A percentile compares a stretch with the other conserved stretches of the same genome.
Conservation (phyloP, 2,113 vertebrate species). For the Catagonus wagneri region DNA sequence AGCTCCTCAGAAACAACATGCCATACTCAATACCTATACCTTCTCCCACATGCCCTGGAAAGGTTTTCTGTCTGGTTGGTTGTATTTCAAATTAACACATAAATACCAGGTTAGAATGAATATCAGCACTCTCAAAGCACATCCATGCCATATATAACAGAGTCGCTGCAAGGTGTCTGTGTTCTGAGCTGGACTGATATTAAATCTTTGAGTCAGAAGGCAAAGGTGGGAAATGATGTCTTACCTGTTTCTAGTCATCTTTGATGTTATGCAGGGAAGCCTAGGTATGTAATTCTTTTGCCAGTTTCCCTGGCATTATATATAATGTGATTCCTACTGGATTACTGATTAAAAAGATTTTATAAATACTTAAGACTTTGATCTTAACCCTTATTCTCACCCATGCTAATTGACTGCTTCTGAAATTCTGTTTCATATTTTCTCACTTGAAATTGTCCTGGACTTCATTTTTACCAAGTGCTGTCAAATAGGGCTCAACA, state of each 20-base stretch:
- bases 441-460: not conserved
- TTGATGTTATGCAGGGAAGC: not conserved
- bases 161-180: not conserved
- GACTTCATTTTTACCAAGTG: not conserved
- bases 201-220: not conserved
- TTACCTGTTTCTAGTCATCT: not conserved
- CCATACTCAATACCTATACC: too few species aligned
- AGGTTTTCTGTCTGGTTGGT: not conserved
- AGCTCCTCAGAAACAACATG: not conserved
- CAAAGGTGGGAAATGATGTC: not conserved
- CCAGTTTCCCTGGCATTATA: not conserved
- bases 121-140: not conserved
- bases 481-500: not conserved
- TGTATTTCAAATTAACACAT: not conserved
- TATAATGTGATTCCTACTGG: slow-evolving; percentile 57
- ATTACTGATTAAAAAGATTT: slow-evolving; percentile 68
- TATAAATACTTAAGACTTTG: slow-evolving; percentile 60
- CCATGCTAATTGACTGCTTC: slow-evolving; percentile 20
- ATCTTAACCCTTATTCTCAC: slow-evolving; percentile 52
- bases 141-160: not conserved
- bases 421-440: slow-evolving; percentile 60
- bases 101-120: not conserved
- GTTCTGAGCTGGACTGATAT: not conserved
- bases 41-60: not conserved
- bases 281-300: slow-evolving; percentile 7